Percentiles rank a stretch among this genome's conserved stretches.
Evolutionary conservation across 2,888 invertebrate genomes (phyloP).

Genomic region (Notodonta dromedarius): DNA sequence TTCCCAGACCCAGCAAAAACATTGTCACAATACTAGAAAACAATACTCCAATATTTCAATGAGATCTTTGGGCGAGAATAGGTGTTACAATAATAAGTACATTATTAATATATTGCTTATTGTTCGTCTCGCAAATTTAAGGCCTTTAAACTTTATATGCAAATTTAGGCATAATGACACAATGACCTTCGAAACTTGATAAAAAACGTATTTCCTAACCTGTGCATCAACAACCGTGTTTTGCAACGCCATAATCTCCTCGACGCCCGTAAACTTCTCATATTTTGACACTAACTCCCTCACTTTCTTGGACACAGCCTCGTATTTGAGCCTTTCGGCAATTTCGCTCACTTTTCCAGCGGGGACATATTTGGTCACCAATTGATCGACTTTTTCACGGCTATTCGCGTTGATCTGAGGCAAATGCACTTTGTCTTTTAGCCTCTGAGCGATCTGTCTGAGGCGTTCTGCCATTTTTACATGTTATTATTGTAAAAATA

Average conservation of each 20-base stretch:
- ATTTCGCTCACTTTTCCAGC: slow-evolving; percentile 64
- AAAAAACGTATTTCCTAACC: slow-evolving; percentile 54
- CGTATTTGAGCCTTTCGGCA: slow-evolving; percentile 70
- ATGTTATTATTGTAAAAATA: slow-evolving; percentile 54
- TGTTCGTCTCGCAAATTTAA: not conserved
- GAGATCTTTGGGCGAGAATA: no score
- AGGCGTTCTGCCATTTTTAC: slow-evolving; percentile 75
- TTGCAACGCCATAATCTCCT: slow-evolving; percentile 90
- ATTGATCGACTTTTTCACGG: slow-evolving; percentile 69
- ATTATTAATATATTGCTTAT: not conserved
- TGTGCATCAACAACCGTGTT: slow-evolving; percentile 88
- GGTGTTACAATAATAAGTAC: not conserved
- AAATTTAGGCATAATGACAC: not conserved
- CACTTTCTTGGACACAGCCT: slow-evolving; percentile 61
- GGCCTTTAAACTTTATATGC: not conserved
- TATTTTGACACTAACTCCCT: slow-evolving; percentile 84
- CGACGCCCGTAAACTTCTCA: slow-evolving; percentile 90
- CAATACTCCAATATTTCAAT: no score
- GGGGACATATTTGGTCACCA: slow-evolving; percentile 69
- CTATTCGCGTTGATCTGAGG: slow-evolving; percentile 51
- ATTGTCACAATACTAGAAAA: no score
- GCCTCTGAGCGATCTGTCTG: slow-evolving; percentile 65
- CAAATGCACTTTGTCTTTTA: slow-evolving; percentile 68
- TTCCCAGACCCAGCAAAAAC: no score
- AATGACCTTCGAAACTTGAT: not conserved